Conservation (phyloP, 2,888 invertebrate species). For the Parnassius smintheus region DNA sequence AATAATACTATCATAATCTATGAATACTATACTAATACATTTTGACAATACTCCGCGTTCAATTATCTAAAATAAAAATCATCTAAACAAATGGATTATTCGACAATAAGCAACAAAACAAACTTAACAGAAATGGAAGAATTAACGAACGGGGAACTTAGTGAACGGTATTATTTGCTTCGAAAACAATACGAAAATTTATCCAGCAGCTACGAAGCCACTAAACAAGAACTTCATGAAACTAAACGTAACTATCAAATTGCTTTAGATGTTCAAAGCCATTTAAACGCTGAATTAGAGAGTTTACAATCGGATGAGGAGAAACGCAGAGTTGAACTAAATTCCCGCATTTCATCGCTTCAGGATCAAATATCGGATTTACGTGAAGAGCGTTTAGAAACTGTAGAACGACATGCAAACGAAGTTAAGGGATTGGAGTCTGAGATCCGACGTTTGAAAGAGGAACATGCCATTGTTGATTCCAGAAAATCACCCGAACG, state of each 20-base stretch:
- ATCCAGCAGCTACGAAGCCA: slow-evolving; percentile 57
- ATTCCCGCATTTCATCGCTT: slow-evolving; percentile 50
- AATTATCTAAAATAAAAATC: too few species aligned
- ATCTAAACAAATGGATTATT: slow-evolving; percentile 61
- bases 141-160: slow-evolving; percentile 62
- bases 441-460: slow-evolving; percentile 59
- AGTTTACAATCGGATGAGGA: slow-evolving; percentile 61
- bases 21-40: too few species aligned
- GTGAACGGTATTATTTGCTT: slow-evolving; percentile 63
- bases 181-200: slow-evolving; percentile 67
- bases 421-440: slow-evolving; percentile 59
- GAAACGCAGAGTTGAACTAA: slow-evolving; percentile 51
- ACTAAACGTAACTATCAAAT: slow-evolving; percentile 66
- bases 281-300: slow-evolving; percentile 68
- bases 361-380: slow-evolving; percentile 67
- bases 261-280: slow-evolving; percentile 68
- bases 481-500: slow-evolving; percentile 53
- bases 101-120: slow-evolving; percentile 70
- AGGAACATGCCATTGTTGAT: slow-evolving; percentile 51
- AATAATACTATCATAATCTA: too few species aligned
- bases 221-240: slow-evolving; percentile 72
- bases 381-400: slow-evolving; percentile 56
- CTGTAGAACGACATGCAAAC: slow-evolving; percentile 51
- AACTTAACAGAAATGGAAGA: slow-evolving; percentile 62
- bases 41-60: too few species aligned